A percentile compares a stretch with the other conserved stretches of the same genome.
phyloP scores from a whole-genome alignment of 2,113 vertebrate species.

The Mesoclemmys tuberculata region DNA sequence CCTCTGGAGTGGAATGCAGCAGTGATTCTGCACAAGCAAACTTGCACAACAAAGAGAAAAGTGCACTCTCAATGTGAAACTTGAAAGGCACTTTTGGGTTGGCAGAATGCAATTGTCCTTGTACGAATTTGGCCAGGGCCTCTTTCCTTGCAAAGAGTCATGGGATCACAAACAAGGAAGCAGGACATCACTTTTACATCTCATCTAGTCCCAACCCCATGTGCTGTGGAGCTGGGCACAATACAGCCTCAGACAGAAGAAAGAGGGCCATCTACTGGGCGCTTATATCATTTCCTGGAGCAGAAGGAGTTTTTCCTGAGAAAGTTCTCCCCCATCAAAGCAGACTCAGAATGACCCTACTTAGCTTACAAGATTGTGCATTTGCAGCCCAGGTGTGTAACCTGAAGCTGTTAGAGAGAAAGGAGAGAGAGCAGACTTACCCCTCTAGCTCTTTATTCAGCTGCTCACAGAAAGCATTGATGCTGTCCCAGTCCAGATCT shows the following conservation, averaged over 20 bases:
- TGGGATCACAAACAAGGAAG: background rate
- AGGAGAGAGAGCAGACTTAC: slow-evolving; percentile 76
- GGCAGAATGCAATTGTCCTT: background rate
- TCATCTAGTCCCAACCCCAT: background rate
- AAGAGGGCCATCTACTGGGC: background rate
- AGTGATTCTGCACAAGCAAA: background rate
- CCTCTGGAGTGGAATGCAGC: background rate
- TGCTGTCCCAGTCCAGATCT: slow-evolving; percentile 91
- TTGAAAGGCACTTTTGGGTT: no score
- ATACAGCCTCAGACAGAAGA: background rate
- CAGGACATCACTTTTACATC: background rate
- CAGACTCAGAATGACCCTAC: background rate
- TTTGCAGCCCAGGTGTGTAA: background rate
- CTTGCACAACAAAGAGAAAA: no score
- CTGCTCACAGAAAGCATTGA: slow-evolving; percentile 92
- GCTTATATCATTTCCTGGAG: background rate
- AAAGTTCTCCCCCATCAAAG: background rate
- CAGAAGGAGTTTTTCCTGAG: background rate
- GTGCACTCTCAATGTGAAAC: background rate
- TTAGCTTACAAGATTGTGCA: fast-evolving
- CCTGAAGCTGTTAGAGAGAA: no score
- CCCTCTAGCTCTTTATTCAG: slow-evolving; percentile 94
- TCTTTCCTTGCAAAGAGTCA: background rate
- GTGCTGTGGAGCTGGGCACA: background rate
- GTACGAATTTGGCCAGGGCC: background rate